phyloP scores from a whole-genome alignment of 92 coral and sea anemone species.

The Phenganax subtilis region DNA sequence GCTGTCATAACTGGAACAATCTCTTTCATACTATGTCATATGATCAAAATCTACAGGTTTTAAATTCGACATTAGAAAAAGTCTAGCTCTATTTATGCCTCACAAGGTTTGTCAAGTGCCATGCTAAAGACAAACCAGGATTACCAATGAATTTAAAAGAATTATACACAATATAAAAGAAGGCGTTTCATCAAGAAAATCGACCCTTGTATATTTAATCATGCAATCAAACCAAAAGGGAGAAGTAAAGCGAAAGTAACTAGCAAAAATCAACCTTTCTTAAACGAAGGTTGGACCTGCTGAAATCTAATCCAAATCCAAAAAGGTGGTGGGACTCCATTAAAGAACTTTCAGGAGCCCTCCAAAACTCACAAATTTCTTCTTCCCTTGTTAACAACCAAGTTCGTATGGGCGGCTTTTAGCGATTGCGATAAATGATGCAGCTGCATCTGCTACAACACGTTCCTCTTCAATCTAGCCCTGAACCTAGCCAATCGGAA shows the following conservation, averaged over 20 bases:
- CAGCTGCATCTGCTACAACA: neutral
- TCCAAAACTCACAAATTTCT: neutral
- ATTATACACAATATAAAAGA: too few species aligned
- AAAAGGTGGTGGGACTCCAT: constrained; percentile 6
- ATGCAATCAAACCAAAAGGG: neutral
- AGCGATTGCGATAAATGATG: neutral
- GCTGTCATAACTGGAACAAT: too few species aligned
- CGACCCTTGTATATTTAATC: too few species aligned
- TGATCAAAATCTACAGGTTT: too few species aligned
- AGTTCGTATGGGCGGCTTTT: neutral
- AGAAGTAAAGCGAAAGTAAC: neutral
- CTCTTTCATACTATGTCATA: too few species aligned
- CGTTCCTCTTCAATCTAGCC: constrained; percentile 5
- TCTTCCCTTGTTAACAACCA: neutral
- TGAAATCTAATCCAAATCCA: constrained; percentile 7
- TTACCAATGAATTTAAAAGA: too few species aligned
- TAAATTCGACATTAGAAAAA: too few species aligned
- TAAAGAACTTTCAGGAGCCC: neutral
- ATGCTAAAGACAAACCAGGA: too few species aligned
- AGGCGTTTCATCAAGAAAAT: too few species aligned
- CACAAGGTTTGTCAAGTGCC: too few species aligned
- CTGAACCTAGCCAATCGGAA: neutral
- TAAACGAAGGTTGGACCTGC: constrained; percentile 6
- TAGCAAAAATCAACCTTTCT: neutral
- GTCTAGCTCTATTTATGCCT: too few species aligned